phyloP scores from a whole-genome alignment of 1,140 invertebrate genomes.

The Saccostrea cuccullata region DNA sequence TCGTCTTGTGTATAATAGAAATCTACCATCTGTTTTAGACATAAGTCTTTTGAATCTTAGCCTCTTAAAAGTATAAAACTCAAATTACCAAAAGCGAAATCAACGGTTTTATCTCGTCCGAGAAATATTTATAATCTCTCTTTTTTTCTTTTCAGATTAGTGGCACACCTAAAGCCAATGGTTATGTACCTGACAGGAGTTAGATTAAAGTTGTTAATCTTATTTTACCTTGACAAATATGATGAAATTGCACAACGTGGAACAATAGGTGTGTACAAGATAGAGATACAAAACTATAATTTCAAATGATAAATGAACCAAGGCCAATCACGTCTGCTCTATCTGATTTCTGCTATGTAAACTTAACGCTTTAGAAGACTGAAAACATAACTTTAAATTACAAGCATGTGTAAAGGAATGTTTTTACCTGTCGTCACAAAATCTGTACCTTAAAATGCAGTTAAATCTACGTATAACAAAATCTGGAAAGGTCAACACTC shows the following conservation, averaged over 20 bases:
- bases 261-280: not conserved
- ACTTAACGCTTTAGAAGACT: not conserved
- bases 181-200: not conserved
- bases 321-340: not conserved
- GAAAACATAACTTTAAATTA: slow-evolving; percentile 7
- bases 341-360: not conserved
- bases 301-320: not conserved
- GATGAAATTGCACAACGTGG: slow-evolving; percentile 20
- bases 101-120: not conserved
- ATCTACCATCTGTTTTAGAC: slow-evolving; percentile 17
- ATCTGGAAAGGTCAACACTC: slow-evolving; percentile 47
- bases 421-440: not conserved
- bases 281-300: not conserved
- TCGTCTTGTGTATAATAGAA: not conserved
- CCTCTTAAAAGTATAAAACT: slow-evolving; percentile 26
- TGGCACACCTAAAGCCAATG: slow-evolving; percentile 8
- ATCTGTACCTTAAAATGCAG: not conserved
- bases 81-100: slow-evolving; percentile 5
- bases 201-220: not conserved
- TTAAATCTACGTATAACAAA: not conserved
- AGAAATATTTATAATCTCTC: not conserved
- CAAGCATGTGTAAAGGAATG: slow-evolving; percentile 34
- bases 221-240: not conserved
- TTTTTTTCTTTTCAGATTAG: slow-evolving; percentile 14
- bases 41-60: not conserved